phyloP scores from a whole-genome alignment of 2,113 vertebrate species.

The Fregetta grallaria region DNA sequence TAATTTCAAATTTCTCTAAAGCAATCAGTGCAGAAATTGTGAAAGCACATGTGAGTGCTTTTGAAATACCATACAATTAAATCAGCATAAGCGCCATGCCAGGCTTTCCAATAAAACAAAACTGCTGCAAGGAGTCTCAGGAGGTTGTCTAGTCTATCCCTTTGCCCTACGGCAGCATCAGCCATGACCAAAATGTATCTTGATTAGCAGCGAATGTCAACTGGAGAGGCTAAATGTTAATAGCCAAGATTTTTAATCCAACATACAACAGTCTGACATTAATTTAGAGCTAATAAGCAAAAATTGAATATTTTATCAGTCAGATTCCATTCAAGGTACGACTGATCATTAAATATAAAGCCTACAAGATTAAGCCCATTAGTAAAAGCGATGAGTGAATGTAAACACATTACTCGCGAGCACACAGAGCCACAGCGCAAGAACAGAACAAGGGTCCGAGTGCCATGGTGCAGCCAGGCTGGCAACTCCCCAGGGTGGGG shows the following conservation, averaged over 20 bases:
- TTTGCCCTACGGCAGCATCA: background rate
- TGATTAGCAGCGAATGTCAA: background rate
- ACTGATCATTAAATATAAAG: background rate
- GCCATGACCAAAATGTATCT: background rate
- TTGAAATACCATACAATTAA: background rate
- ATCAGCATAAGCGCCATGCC: background rate
- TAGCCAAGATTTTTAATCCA: background rate
- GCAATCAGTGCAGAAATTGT: background rate
- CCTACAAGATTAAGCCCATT: background rate
- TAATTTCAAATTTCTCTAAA: background rate
- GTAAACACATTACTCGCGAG: background rate
- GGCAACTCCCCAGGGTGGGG: background rate
- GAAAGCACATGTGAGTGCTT: background rate
- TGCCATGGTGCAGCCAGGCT: fast-evolving
- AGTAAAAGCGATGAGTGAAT: background rate
- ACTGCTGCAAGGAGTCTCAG: background rate
- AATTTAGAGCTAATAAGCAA: background rate
- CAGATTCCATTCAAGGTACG: background rate
- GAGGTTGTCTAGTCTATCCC: background rate
- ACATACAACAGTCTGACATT: background rate
- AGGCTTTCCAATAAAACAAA: background rate
- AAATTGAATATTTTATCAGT: background rate
- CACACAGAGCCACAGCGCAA: background rate
- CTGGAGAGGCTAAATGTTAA: background rate
- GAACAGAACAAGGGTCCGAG: background rate